These are phyloP conservation scores for Orthosia cruda DNA, from an alignment of 2,888 invertebrate genomes.

Conservation along the genomic window DNA sequence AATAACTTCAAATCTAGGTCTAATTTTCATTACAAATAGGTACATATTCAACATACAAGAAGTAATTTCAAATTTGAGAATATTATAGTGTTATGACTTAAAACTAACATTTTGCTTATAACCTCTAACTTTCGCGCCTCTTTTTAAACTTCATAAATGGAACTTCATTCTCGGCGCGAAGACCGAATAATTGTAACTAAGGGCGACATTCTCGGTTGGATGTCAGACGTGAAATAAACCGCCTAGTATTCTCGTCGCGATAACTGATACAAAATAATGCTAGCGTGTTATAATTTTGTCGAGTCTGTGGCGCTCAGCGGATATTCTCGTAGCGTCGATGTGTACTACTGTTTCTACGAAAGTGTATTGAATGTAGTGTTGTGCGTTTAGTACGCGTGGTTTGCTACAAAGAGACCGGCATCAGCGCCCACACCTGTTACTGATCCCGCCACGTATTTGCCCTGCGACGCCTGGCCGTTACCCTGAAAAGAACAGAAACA, in stretches of 20 bases:
- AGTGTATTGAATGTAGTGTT: slow-evolving; percentile 52
- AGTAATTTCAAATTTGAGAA: slow-evolving; percentile 60
- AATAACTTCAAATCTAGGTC: slow-evolving; percentile 61
- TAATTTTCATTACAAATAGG: slow-evolving; percentile 57
- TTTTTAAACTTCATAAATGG: slow-evolving; percentile 42
- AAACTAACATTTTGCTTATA: slow-evolving; percentile 49
- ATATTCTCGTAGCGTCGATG: slow-evolving; percentile 43
- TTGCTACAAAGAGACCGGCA: slow-evolving; percentile 97
- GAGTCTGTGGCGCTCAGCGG: slow-evolving; percentile 46
- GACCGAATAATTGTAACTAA: slow-evolving; percentile 22
- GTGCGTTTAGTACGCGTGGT: slow-evolving; percentile 97
- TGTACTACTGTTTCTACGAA: slow-evolving; percentile 60
- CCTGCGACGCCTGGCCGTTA: slow-evolving; percentile 97
- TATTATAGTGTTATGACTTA: slow-evolving; percentile 54
- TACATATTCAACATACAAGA: slow-evolving; percentile 43
- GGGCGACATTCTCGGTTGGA: slow-evolving; percentile 39
- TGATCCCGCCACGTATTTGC: slow-evolving; percentile 98
- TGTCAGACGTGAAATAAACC: slow-evolving; percentile 17
- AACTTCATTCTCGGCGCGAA: slow-evolving; percentile 35
- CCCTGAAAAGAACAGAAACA: slow-evolving; percentile 92
- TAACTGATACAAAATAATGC: slow-evolving; percentile 29
- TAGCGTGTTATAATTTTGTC: slow-evolving; percentile 41
- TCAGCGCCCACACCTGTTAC: slow-evolving; percentile 97
- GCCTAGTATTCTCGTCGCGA: slow-evolving; percentile 10
- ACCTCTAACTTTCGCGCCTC: slow-evolving; percentile 54